Evolutionary conservation across 1,140 invertebrate genomes (phyloP).

Genomic region (Cydia pomonella): DNA sequence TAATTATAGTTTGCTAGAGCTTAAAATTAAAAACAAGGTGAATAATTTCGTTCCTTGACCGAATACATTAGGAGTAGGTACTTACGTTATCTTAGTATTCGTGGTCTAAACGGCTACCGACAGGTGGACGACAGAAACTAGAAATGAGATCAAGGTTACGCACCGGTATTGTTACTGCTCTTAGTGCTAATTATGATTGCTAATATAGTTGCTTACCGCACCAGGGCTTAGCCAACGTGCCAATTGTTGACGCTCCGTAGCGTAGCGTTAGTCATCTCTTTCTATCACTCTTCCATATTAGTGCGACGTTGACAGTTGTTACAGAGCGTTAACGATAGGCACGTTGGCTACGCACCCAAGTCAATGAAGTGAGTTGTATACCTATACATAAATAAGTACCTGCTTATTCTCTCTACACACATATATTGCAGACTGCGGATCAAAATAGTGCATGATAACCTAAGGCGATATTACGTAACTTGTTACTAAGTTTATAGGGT

Average conservation of each 20-base stretch:
- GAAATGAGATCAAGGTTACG: constrained; percentile 68
- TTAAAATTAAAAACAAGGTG: constrained; percentile 19
- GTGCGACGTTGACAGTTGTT: too few relatives aligned
- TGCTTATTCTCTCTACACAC: not conserved
- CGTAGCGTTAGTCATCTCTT: too few relatives aligned
- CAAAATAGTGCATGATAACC: not conserved
- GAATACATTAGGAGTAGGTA: not conserved
- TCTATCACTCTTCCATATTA: too few relatives aligned
- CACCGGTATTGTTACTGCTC: constrained; percentile 60
- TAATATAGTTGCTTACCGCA: constrained; percentile 47
- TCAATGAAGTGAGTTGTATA: constrained; percentile 33
- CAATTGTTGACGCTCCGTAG: too few relatives aligned
- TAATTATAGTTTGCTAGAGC: not conserved
- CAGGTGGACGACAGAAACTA: constrained; percentile 53
- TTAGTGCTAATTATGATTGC: constrained; percentile 56
- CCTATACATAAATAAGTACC: too few relatives aligned
- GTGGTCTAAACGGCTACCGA: constrained; percentile 39
- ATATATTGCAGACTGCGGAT: not conserved
- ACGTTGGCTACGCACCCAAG: too few relatives aligned
- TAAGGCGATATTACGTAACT: not conserved
- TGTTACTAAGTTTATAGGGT: too few relatives aligned
- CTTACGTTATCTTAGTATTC: constrained; percentile 32
- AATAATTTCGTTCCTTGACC: constrained; percentile 28
- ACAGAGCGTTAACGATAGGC: too few relatives aligned
- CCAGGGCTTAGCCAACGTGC: too few relatives aligned